Percentiles rank a stretch among this genome's conserved stretches.
Conservation (phyloP, 2,113 vertebrate species). For the Aptenodytes forsteri region DNA sequence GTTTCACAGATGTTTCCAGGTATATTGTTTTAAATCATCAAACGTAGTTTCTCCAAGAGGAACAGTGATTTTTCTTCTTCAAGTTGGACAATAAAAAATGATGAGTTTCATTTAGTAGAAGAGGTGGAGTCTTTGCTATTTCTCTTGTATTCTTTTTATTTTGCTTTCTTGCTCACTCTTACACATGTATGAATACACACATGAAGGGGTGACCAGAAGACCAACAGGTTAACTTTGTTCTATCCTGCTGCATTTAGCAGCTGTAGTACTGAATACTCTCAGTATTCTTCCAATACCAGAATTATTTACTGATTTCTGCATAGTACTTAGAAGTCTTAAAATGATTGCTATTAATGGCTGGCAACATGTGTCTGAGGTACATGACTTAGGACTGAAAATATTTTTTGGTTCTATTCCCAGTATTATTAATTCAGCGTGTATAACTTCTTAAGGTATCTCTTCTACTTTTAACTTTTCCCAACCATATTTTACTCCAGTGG, state of each 20-base stretch:
- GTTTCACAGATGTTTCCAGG: neutral
- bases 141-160: neutral
- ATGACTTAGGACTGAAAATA: neutral
- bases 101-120: neutral
- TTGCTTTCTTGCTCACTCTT: neutral
- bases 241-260: neutral
- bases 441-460: neutral
- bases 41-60: neutral
- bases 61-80: neutral
- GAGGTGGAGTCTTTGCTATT: neutral
- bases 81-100: conserved; percentile 1
- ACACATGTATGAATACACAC: neutral
- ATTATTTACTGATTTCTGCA: neutral
- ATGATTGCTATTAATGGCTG: neutral
- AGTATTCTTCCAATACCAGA: neutral
- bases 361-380: neutral
- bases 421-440: neutral
- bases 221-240: neutral
- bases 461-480: neutral
- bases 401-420: neutral
- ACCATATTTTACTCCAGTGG: neutral
- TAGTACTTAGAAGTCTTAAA: neutral
- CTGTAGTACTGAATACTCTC: neutral
- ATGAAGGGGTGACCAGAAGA: neutral
- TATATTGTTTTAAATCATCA: conserved; percentile 37